Percentiles rank a stretch among this genome's conserved stretches.
Conservation (phyloP, 2,113 vertebrate genomes). For the Egretta garzetta region DNA sequence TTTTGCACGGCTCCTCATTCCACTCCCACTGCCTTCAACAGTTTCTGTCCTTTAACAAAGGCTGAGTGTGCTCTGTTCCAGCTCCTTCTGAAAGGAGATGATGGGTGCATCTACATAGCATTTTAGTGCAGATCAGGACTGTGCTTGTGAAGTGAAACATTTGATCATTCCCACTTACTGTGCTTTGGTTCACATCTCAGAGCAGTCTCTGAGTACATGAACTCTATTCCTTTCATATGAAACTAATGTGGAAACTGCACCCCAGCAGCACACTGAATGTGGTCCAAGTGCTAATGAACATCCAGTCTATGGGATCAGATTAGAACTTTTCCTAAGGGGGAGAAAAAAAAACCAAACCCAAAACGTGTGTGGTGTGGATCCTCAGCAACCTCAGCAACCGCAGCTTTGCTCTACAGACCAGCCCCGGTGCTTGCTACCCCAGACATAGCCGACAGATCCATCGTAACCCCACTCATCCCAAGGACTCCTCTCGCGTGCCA, state of each 20-base stretch:
- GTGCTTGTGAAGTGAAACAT: background rate
- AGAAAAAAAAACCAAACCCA: background rate
- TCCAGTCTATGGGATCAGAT: background rate
- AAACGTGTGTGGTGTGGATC: background rate
- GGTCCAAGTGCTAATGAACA: background rate
- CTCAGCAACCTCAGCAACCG: background rate
- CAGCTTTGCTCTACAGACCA: background rate
- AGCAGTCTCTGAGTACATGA: background rate
- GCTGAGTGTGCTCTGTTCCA: background rate
- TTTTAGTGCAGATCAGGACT: background rate
- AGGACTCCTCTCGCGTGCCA: background rate
- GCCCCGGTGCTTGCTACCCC: background rate
- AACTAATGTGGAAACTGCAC: background rate
- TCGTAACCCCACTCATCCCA: background rate
- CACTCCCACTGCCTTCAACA: background rate
- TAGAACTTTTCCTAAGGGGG: background rate
- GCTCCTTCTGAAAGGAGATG: background rate
- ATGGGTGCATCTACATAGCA: background rate
- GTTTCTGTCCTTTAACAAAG: background rate
- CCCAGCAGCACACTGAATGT: background rate
- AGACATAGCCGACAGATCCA: background rate
- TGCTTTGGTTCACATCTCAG: background rate
- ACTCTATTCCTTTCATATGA: rapidly evolving
- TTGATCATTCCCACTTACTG: background rate
- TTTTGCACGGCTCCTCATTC: background rate